Base-by-base conservation (phyloP, 2,113 vertebrate species). In the Fregata magnificens region DNA sequence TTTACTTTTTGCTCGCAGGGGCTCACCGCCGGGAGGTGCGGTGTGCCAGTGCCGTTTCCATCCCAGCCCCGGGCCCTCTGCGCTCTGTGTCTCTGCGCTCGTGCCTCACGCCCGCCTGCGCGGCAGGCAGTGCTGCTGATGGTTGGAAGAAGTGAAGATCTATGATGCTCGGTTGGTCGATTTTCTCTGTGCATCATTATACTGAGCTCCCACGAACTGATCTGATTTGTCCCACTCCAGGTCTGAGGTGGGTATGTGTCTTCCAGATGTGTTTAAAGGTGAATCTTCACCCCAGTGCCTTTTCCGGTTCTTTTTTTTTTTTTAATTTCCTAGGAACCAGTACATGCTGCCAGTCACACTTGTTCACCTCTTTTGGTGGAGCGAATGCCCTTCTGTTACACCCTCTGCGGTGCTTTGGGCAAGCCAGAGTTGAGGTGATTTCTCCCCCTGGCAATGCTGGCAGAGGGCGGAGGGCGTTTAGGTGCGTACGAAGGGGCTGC, bases 111-210 rank as follows among this genome's bases (percentile, higher is more conserved):
- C 26, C 53, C 5, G 3, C n/a, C 28, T 25, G 29, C 19, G 5
- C 22, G 16, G 15, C 5, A 8, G 52, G 29, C n/a, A 50, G 19
- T 4, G 20, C 13, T 80, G 62, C 59, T 82, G 52, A 72, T 22
- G 3, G 11, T 7, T 72, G 53, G 28, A 59, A 38, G 36, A 63
- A 61, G 53, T 5, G 18, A 76, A 45, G 53, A 38, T 42, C 85
- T 53, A 28, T 34, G 70, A 36, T 26, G 36, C 42, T 82, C 0
- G 0, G 13, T 36, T 81, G 59, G 7, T 73, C 0, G 1, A 29
- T 76, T 63, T 61, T 13, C 49, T 61, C 29, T 77, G 62, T 16
- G 22, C 22, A 8, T 83, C 11, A 1, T 59, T 47, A 5, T 18
- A 11, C 13, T 18, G 38, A 55, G n/a, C 32, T 78, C 36, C 7